A percentile compares a stretch with the other conserved stretches of the same genome.
phyloP scores from a whole-genome alignment of 2,888 invertebrate species.

The Megalurothrips usitatus region DNA sequence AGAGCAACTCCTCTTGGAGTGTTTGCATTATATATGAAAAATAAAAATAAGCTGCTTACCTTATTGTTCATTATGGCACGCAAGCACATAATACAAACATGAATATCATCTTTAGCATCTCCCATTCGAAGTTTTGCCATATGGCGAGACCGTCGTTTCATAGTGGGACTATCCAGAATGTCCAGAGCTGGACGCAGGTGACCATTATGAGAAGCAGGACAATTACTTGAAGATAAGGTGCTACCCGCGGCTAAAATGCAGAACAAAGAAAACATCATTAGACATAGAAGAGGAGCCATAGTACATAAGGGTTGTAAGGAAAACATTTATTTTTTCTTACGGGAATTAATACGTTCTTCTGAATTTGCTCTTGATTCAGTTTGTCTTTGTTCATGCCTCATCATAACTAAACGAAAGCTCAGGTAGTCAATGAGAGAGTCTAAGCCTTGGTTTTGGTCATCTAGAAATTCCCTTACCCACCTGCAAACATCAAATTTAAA shows the following conservation, averaged over 20 bases:
- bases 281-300: too few species aligned
- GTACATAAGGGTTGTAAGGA: background rate
- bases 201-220: conserved; percentile 13
- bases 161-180: conserved; percentile 62
- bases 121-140: conserved; percentile 90
- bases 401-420: conserved; percentile 89
- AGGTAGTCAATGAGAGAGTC: conserved; percentile 97
- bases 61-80: conserved; percentile 99
- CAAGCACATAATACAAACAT: conserved; percentile 98
- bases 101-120: conserved; percentile 95
- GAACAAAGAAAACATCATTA: background rate
- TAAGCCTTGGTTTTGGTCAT: conserved; percentile 91
- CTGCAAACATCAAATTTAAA: conserved; percentile 54
- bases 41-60: conserved; percentile 47
- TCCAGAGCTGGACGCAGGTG: conserved; percentile 47
- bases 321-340: conserved; percentile 18
- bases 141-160: conserved; percentile 73
- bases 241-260: background rate
- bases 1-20: too few species aligned
- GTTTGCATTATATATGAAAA: too few species aligned
- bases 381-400: conserved; percentile 83
- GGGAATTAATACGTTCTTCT: conserved; percentile 56
- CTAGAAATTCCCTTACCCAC: conserved; percentile 98
- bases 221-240: conserved; percentile 6
- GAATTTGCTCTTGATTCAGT: conserved; percentile 71